phyloP scores from a whole-genome alignment of 2,113 vertebrate genomes.

The Bolborhynchus lineola region DNA sequence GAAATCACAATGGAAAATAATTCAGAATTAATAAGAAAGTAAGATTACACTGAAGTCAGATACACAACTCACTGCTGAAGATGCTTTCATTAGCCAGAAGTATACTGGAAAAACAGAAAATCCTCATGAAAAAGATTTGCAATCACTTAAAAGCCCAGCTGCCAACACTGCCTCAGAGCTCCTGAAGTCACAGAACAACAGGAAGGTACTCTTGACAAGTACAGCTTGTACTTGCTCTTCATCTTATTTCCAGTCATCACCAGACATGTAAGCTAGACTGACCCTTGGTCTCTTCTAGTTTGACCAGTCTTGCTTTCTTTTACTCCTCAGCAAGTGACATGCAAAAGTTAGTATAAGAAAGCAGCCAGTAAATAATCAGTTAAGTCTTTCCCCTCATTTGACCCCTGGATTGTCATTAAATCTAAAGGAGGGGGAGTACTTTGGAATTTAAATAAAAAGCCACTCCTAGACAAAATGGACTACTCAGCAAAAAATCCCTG shows the following conservation, averaged over 20 bases:
- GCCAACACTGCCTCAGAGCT: background rate
- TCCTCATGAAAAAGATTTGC: background rate
- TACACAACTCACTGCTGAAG: rapidly evolving
- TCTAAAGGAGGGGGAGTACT: background rate
- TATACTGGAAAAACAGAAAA: background rate
- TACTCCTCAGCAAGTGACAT: background rate
- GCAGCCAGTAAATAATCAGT: background rate
- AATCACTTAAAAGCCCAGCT: background rate
- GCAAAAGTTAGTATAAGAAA: background rate
- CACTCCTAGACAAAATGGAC: background rate
- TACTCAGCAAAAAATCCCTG: background rate
- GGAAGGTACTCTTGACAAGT: background rate
- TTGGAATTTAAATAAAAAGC: background rate
- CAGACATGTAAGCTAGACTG: background rate
- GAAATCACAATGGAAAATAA: background rate
- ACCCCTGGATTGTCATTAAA: background rate
- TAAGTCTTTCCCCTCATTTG: background rate
- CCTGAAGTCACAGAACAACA: background rate
- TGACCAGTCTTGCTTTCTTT: background rate
- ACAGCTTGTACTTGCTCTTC: background rate
- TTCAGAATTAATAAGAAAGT: background rate
- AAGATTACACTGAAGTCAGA: background rate
- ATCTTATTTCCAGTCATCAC: background rate
- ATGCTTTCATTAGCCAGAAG: background rate
- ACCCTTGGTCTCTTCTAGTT: background rate